A percentile compares a stretch with the other conserved stretches of the same genome.
Evolutionary conservation across 2,797 vertebrate species (phyloP).

Genomic region (Lutjanus argentimaculatus): DNA sequence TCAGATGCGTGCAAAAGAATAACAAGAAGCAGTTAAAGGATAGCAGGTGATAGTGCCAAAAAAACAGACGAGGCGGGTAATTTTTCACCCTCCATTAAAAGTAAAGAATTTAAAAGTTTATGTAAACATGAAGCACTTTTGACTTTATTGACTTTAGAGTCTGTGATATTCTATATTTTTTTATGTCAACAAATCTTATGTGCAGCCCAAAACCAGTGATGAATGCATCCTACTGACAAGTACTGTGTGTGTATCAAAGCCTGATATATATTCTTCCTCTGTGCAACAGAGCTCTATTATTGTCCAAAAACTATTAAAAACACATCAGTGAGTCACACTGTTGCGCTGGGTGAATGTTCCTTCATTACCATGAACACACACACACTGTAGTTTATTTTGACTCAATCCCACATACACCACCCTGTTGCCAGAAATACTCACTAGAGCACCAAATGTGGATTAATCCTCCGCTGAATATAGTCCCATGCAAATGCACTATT

Average conservation of each 20-base stretch:
- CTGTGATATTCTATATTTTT: constrained; percentile 25
- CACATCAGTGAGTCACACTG: constrained; percentile 8
- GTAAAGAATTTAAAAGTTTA: not conserved
- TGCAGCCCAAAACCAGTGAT: not conserved
- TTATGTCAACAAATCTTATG: constrained; percentile 9
- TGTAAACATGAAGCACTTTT: not conserved
- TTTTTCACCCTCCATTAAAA: not conserved
- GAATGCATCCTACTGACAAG: not conserved
- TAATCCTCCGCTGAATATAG: constrained; percentile 2
- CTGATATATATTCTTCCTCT: not conserved
- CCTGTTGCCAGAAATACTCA: not conserved
- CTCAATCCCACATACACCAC: not conserved
- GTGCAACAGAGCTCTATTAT: not conserved
- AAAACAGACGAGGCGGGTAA: not conserved
- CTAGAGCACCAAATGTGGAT: not conserved
- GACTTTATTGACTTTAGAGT: not conserved
- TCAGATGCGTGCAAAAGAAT: too few relatives aligned
- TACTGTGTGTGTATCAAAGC: not conserved
- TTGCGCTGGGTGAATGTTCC: not conserved
- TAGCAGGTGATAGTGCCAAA: constrained; percentile 9
- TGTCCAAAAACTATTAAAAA: not conserved
- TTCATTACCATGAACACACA: not conserved
- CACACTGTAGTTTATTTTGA: not conserved
- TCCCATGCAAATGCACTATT: not conserved
- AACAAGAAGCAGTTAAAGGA: constrained; percentile 21